phyloP scores from a whole-genome alignment of 2,888 invertebrate genomes.

The Rhimphoctona megacephalus region DNA sequence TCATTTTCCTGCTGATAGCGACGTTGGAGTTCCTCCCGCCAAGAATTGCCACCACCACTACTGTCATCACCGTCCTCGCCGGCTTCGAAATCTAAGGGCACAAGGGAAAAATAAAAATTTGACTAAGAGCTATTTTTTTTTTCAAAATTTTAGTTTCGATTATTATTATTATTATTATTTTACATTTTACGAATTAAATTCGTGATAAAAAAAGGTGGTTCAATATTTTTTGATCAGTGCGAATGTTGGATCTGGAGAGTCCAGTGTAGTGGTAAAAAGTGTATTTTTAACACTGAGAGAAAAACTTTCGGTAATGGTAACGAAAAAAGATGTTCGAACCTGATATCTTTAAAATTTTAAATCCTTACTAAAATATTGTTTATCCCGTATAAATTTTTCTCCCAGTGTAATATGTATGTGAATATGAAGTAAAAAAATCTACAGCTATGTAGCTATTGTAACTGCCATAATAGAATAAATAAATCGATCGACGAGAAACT shows the following conservation, averaged over 20 bases:
- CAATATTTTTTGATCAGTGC: constrained; percentile 30
- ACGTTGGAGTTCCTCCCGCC: constrained; percentile 87
- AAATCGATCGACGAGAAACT: constrained; percentile 45
- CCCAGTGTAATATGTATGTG: constrained; percentile 15
- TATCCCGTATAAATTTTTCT: not conserved
- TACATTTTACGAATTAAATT: not conserved
- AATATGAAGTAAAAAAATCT: constrained; percentile 47
- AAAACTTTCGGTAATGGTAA: not conserved
- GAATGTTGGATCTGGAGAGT: constrained; percentile 44
- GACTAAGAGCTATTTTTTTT: constrained; percentile 31
- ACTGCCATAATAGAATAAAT: constrained; percentile 53
- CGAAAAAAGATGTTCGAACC: not conserved
- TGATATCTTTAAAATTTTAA: not conserved
- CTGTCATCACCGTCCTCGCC: constrained; percentile 88
- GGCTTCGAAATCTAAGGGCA: constrained; percentile 89
- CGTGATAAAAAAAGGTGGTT: not conserved
- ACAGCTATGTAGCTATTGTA: constrained; percentile 56
- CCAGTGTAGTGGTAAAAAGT: constrained; percentile 3
- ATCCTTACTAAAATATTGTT: constrained; percentile 1
- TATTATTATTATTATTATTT: not conserved
- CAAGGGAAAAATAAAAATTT: constrained; percentile 35
- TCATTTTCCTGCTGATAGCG: constrained; percentile 87
- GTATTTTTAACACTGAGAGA: constrained; percentile 37
- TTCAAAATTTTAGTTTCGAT: not conserved
- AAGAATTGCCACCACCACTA: constrained; percentile 85